Evolutionary conservation across 2,888 invertebrate genomes (phyloP).

Genomic region (Fragum whitleyi): DNA sequence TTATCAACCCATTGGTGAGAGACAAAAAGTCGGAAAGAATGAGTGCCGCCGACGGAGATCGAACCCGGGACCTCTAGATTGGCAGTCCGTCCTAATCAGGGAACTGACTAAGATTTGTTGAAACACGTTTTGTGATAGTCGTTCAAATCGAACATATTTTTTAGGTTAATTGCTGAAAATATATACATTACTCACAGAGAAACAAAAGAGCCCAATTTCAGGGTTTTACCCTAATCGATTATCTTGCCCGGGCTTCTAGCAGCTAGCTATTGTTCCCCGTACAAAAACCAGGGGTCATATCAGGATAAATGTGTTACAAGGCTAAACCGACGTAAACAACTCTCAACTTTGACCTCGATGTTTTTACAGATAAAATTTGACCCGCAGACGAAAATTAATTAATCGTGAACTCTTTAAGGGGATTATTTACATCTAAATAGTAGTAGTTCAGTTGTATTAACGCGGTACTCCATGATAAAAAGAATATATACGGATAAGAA

Average conservation of each 20-base stretch:
- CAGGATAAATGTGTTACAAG: conserved; percentile 1
- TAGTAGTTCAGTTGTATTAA: too few relatives aligned
- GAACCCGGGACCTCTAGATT: too few relatives aligned
- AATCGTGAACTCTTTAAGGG: not conserved
- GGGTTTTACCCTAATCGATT: not conserved
- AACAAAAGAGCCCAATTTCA: not conserved
- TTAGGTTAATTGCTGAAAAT: too few relatives aligned
- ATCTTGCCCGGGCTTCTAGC: not conserved
- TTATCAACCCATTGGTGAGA: too few relatives aligned
- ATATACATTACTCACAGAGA: not conserved
- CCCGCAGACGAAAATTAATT: not conserved
- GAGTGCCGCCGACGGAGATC: too few relatives aligned
- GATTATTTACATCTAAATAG: not conserved
- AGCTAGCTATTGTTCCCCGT: not conserved
- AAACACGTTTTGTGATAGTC: too few relatives aligned
- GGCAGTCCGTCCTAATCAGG: too few relatives aligned
- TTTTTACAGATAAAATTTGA: not conserved
- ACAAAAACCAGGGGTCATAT: not conserved
- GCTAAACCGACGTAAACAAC: not conserved
- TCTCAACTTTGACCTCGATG: not conserved
- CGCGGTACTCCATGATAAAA: too few relatives aligned
- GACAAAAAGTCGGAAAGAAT: too few relatives aligned
- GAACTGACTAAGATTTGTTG: too few relatives aligned
- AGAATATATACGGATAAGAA: too few relatives aligned
- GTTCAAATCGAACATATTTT: too few relatives aligned